Evolutionary conservation across 1,140 invertebrate genomes (phyloP), one percentile per base, ranked within the genome.

Genomic region (Aphaenogaster floridana): DNA sequence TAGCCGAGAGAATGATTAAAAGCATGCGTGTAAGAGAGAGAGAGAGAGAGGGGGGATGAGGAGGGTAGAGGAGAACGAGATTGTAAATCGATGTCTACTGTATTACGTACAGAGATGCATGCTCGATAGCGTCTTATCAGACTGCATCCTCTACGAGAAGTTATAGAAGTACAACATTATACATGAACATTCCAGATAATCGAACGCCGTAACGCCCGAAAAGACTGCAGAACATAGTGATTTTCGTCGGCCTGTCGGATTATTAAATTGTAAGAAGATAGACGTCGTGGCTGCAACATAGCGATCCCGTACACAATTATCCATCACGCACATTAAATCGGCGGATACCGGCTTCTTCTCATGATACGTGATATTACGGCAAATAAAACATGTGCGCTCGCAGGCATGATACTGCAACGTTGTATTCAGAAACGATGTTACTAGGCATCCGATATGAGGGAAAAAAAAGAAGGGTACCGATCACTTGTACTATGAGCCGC

Each of bases 401-500:
- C 80, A 34, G 69, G 42, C 42, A 76, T 72, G 80, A 76, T 84
- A 84, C 34, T 39, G 54, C 80, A 50, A 50, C 54, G 42, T 50
- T 72, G n/a, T 50, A 72, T 66, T 81, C 50, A 61, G 54, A 48
- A 76, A 63, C 11, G 69, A 83, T 50, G 42, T 50, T 74, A 50
- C 69, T 76, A 76, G 42, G 36, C 42, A 8, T 61, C 17, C 42
- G 69, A 63, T 63, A 50, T 15, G 9, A 69, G 21, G 9, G 2
- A 79, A 9, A 64, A 13, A 45, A 34, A 69, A 45, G 54, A 17
- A 61, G 36, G 13, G n/a, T 76, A 76, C 54, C 28, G 13, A 76
- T 84, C 54, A 64, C 54, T 74, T 74, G 80, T 84, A 63, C 80
- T 74, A 84, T 61, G 68, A 83, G 13, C 77, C 59, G 77, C 50